Evolutionary conservation across 2,113 vertebrate species (phyloP), one percentile per base, ranked within the genome.

Genomic region (Passer domesticus): DNA sequence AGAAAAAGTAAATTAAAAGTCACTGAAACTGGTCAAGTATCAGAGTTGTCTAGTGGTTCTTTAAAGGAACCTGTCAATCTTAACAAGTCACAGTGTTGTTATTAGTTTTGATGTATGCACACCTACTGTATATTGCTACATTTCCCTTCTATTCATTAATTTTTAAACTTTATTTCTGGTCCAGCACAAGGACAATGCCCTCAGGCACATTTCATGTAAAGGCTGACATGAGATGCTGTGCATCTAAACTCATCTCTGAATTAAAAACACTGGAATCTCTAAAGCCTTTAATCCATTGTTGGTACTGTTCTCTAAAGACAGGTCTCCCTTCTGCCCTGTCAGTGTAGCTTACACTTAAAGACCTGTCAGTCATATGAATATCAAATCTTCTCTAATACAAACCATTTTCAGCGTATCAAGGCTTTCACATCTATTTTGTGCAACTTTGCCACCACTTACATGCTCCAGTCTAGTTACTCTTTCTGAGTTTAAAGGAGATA

Each of bases 241-340:
- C 27, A 81, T 50, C 44, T 56, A 25, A 35, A 37, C 44, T 30
- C 16, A n/a, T 35, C 31, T 1, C 11, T 63, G 37, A 85, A 53
- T 53, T 44, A 35, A 82, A 91, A 91, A 4, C 49, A 23, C 1
- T 43, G 19, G 13, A n/a, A 30, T 66, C 44, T 18, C 35, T 24
- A 15, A 60, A 16, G 33, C 28, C 1, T 0, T 33, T 44, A 55
- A 13, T 24, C 58, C 39, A 6, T 4, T 62, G n/a, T 3, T 64
- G 27, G 16, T 8, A 28, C 6, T 33, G 12, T 58, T 14, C n/a
- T 47, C 43, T 47, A 62, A 18, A 30, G 3, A 31, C 19, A 35
- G 25, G 31, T 41, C 27, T 84, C 39, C 18, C 20, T 37, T 33
- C 33, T 68, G 13, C 31, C 37, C 28, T 52, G 27, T 15, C 52